Conservation (phyloP, 2,113 vertebrate species). For the Apistogramma diplotaenia region DNA sequence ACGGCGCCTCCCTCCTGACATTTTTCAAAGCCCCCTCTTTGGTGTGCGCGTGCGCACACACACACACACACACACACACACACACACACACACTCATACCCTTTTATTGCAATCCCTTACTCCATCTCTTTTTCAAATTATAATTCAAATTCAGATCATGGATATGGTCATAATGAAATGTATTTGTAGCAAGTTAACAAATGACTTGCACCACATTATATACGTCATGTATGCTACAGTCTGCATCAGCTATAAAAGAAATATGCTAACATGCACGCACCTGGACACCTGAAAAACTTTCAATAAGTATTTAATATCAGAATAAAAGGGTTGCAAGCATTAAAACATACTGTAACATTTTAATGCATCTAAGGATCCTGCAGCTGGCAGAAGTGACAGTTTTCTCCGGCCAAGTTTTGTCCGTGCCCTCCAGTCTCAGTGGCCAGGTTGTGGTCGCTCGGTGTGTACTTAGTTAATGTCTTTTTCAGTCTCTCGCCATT, state of each 20-base stretch:
- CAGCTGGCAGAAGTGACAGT: neutral
- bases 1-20: conserved; percentile 17
- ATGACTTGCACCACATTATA: neutral
- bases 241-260: neutral
- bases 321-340: neutral
- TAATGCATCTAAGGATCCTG: neutral
- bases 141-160: neutral
- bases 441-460: neutral
- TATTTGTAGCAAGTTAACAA: neutral
- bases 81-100: neutral
- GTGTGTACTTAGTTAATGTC: conserved; percentile 28
- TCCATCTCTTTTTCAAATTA: neutral
- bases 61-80: neutral
- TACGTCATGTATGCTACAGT: neutral
- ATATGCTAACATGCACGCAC: neutral
- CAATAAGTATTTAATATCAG: neutral
- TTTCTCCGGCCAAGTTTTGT: conserved; percentile 3
- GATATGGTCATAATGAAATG: neutral
- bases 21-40: conserved; percentile 29
- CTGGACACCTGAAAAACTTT: neutral
- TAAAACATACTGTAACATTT: neutral
- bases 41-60: neutral
- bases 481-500: neutral
- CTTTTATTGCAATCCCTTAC: neutral
- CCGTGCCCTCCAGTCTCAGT: neutral